Base-by-base conservation (phyloP, 2,888 invertebrate genomes). In the Limnephilus lunatus region DNA sequence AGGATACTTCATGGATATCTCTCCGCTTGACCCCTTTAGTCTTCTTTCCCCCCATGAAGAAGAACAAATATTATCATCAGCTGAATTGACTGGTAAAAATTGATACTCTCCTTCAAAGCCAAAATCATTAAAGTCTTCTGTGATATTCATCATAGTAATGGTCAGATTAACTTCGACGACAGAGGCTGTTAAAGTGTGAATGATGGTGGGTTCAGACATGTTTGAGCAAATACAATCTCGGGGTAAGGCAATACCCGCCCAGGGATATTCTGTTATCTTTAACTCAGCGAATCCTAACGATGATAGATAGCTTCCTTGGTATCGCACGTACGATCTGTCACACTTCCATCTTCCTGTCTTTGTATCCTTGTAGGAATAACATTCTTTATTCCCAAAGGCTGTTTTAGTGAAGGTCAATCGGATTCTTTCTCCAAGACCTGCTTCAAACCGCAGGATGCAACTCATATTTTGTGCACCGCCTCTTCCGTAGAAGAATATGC, bases 401-500 rank as follows among this genome's bases (percentile, higher is more conserved):
- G 97, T 97, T 94, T 96, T 97, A n/a, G 96, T 96, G 94, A 98
- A 97, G 81, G 97, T 97, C 93, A 98, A 95, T 94, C 97, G 97
- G 92, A 98, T 96, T 94, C 97, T 95, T 94, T 98, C 97, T 91
- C 97, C 97, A 90, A 96, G 96, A 93, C 96, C 97, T 0, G 97
- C 97, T 95, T 98, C 97, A 94, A 98, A 98, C 94, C 97, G 97
- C 94, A 98, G 97, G 93, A 97, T 96, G 95, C 98, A 98, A 92
- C 97, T 97, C 91, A 98, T 95, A 94, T 98, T 97, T 94, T 97
- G 97, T 32, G 97, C 97, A 1, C 98, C 98, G 25, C 98, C 98
- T 94, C 98, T 96, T 2, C 98, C 98, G 94, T 97, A 98, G 94
- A 98, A 97, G 95, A 98, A 98, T 91, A 98, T 98, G 94, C 98